phyloP scores from a whole-genome alignment of 2,888 invertebrate species.

The Drosophila quasianomalipes region DNA sequence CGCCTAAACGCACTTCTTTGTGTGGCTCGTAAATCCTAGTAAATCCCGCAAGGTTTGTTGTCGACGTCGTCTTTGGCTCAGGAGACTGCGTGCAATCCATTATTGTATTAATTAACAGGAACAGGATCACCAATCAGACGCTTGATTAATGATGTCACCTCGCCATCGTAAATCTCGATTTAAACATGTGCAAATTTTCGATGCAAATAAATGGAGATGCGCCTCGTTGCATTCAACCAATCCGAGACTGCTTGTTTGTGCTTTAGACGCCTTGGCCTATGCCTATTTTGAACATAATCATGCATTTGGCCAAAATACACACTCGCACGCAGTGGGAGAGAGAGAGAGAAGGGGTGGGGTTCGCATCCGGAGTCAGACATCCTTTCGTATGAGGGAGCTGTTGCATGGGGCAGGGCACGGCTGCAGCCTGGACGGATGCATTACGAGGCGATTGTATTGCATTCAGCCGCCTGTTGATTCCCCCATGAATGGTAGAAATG shows the following conservation, averaged over 20 bases:
- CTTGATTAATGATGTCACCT: conserved; percentile 86
- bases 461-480: conserved; percentile 66
- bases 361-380: conserved; percentile 38
- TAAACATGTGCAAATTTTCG: conserved; percentile 83
- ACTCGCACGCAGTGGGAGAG: not conserved
- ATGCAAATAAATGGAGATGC: conserved; percentile 79
- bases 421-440: conserved; percentile 62
- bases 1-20: conserved; percentile 51
- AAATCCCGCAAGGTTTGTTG: conserved; percentile 12
- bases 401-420: not conserved
- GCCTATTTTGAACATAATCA: conserved; percentile 66
- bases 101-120: conserved; percentile 86
- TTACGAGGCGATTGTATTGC: conserved; percentile 64
- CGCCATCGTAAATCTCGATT: conserved; percentile 85
- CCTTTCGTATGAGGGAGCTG: conserved; percentile 46
- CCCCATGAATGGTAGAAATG: conserved; percentile 16
- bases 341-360: not conserved
- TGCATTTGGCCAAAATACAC: conserved; percentile 62
- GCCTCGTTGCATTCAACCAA: conserved; percentile 60
- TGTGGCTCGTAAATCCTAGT: conserved; percentile 50
- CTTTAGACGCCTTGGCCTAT: conserved; percentile 50
- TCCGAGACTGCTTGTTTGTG: conserved; percentile 40
- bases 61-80: conserved; percentile 1
- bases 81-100: conserved; percentile 80
- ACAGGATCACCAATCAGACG: conserved; percentile 86